Conservation (phyloP, 2,113 vertebrate species). For the Platycercus adscitus region DNA sequence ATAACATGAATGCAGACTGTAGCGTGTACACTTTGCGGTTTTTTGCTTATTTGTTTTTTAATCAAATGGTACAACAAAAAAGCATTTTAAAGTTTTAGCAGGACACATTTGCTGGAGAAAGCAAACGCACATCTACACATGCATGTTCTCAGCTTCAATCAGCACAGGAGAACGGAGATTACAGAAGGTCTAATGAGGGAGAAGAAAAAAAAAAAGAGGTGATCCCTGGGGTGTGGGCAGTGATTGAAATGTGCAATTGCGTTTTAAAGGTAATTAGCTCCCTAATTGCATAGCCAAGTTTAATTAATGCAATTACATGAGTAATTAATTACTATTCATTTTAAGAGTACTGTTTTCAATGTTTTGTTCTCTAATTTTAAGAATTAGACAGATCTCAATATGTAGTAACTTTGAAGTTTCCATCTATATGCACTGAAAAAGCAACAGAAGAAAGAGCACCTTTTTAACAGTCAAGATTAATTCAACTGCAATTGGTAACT, state of each 20-base stretch:
- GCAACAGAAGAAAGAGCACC: neutral
- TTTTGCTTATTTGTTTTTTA: neutral
- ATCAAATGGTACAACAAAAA: neutral
- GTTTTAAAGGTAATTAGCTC: constrained; percentile 66
- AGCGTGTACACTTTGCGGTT: neutral
- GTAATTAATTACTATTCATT: constrained; percentile 63
- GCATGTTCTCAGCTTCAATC: neutral
- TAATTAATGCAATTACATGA: constrained; percentile 62
- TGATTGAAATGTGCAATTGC: constrained; percentile 45
- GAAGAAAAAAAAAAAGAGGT: neutral
- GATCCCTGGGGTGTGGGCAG: constrained; percentile 49
- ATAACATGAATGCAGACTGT: rapidly evolving
- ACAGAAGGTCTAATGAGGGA: neutral
- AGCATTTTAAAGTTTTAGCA: neutral
- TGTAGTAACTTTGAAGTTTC: constrained; percentile 17
- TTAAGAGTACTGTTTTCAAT: constrained; percentile 39
- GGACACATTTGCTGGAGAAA: neutral
- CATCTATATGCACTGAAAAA: neutral
- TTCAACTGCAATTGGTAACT: neutral
- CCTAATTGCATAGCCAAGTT: constrained; percentile 64
- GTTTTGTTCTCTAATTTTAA: constrained; percentile 51
- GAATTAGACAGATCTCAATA: constrained; percentile 55
- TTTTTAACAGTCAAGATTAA: neutral
- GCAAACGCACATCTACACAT: neutral
- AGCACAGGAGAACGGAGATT: neutral